Evolutionary conservation across 2,888 invertebrate genomes (phyloP), one percentile per base, ranked within the genome.

Genomic region (Meiosimyza platycephala): DNA sequence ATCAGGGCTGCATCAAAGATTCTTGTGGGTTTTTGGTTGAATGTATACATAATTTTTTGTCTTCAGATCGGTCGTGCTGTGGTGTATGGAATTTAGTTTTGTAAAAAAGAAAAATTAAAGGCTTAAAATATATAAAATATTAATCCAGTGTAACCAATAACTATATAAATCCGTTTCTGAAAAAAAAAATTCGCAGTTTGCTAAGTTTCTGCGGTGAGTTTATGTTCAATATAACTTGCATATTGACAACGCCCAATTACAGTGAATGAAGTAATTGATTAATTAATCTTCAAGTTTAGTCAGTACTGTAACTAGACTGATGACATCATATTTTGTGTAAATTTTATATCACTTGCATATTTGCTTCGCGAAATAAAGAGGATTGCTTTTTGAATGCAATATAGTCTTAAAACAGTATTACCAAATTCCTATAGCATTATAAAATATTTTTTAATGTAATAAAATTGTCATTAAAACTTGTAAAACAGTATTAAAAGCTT

Each of bases 281-380:
- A 54, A 16, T 54, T 54, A 54, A 13, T 16, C 18, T 54, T 54
- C 6, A 54, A 52, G 18, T 16, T 18, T 15, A 16, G n/a, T 54
- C 54, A 54, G 54, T 54, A 54, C 54, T n/a, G 54, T 54, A 54
- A 54, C 54, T 54, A n/a, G 54, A 18, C 18, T 54, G 54, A 54
- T 54, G 54, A 54, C 54, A 54, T 54, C 54, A 54, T 54, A 13
- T 54, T 54, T 16, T 9, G n/a, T 16, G 16, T 16, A 54, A 52
- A 54, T 16, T 18, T 54, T 15, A 7, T 54, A 6, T 13, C 28
- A 28, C 3, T 54, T 54, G n/a, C 9, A n/a, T 54, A n/a, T 7
- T 16, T 54, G 18, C 11, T 54, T 54, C 54, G 54, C 16, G n/a
- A 54, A 54, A 54, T 54, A 54, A 16, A 28, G 28, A 28, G 28